Evolutionary conservation across 92 coral and sea anemone genomes (phyloP).

Genomic region (Phenganax marumi): DNA sequence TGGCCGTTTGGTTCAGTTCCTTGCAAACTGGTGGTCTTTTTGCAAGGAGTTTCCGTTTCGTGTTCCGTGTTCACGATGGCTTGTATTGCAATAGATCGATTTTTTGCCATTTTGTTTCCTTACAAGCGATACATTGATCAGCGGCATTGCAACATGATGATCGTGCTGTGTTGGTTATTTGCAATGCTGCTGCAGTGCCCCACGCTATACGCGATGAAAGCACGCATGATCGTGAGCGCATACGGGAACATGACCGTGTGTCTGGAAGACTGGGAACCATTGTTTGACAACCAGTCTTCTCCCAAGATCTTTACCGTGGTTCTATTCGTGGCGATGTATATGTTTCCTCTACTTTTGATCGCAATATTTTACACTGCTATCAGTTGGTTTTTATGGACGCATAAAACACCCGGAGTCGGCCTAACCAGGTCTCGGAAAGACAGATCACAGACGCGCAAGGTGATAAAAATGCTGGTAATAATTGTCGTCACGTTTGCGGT

Average conservation of each 20-base stretch:
- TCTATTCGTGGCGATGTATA: conserved; percentile 63
- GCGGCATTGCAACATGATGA: conserved; percentile 55
- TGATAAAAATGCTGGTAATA: conserved; percentile 39
- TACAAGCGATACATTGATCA: conserved; percentile 59
- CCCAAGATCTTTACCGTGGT: conserved; percentile 63
- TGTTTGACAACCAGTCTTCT: conserved; percentile 56
- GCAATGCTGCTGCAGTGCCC: conserved; percentile 70
- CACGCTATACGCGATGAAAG: conserved; percentile 69
- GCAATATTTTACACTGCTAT: conserved; percentile 64
- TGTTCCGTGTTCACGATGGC: conserved; percentile 70
- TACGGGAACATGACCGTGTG: conserved; percentile 40
- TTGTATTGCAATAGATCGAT: conserved; percentile 71
- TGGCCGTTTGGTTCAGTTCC: conserved; percentile 37
- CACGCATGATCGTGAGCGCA: too few relatives aligned
- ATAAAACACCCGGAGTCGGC: conserved; percentile 65
- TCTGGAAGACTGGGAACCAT: conserved; percentile 67
- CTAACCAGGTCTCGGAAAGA: conserved; percentile 15
- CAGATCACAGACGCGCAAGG: conserved; percentile 22
- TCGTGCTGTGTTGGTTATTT: conserved; percentile 64
- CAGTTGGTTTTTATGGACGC: conserved; percentile 53
- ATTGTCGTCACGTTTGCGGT: conserved; percentile 46
- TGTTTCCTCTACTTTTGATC: conserved; percentile 63
- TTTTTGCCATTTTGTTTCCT: conserved; percentile 65
- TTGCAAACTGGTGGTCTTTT: conserved; percentile 26
- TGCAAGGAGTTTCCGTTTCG: conserved; percentile 55